Conservation (phyloP, 2,113 vertebrate species). For the Rhombomys opimus region DNA sequence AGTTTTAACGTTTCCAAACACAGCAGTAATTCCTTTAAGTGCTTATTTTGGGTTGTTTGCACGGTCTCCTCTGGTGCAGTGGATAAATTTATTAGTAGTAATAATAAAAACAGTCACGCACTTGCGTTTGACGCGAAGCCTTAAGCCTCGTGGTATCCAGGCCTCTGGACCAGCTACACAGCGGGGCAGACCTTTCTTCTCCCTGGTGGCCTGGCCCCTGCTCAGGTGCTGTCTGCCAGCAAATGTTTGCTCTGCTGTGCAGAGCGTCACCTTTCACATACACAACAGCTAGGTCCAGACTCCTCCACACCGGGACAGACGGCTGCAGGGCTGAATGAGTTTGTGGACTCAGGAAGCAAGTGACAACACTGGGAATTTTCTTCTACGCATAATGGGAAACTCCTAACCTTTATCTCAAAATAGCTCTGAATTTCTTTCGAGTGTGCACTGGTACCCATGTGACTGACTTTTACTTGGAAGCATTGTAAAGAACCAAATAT, state of each 20-base stretch:
- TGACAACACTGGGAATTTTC: neutral
- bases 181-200: constrained; percentile 53
- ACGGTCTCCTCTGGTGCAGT: constrained; percentile 40
- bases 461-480: neutral
- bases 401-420: neutral
- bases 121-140: constrained; percentile 41
- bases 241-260: constrained; percentile 60
- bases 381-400: constrained; percentile 11
- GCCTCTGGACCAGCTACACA: constrained; percentile 62
- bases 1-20: constrained; percentile 51
- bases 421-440: neutral
- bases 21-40: constrained; percentile 52
- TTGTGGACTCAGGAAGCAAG: constrained; percentile 36
- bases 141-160: constrained; percentile 29
- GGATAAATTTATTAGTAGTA: constrained; percentile 56
- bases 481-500: neutral
- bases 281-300: constrained; percentile 14
- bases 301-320: constrained; percentile 38
- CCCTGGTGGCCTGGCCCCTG: constrained; percentile 32
- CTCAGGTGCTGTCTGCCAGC: constrained; percentile 37
- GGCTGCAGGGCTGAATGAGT: constrained; percentile 1
- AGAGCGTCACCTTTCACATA: constrained; percentile 57
- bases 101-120: constrained; percentile 68
- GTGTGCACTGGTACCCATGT: neutral
- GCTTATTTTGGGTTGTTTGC: constrained; percentile 59